A percentile compares a stretch with the other conserved stretches of the same genome.
Conservation (phyloP, 1,140 invertebrate species). For the Papilio helenus region DNA sequence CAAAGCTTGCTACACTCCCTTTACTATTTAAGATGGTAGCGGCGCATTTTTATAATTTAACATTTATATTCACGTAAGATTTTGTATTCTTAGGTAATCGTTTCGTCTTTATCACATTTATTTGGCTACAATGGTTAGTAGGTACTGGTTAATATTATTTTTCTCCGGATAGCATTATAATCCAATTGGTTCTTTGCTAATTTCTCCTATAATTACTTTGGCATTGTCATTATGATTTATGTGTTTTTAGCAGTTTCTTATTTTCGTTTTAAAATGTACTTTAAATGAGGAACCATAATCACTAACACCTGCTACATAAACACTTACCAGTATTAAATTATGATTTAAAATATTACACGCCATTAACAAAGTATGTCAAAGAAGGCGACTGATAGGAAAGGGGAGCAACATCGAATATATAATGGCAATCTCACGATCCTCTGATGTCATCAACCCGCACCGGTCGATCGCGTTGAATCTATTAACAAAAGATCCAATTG, state of each 20-base stretch:
- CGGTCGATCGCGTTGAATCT: conserved; percentile 5
- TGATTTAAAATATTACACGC: not conserved
- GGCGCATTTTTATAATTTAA: not conserved
- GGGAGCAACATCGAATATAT: not conserved
- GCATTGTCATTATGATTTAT: not conserved
- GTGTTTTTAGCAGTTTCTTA: not conserved
- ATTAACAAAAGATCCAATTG: not conserved
- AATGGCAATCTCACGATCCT: not conserved
- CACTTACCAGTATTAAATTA: not conserved
- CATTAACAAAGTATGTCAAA: not conserved
- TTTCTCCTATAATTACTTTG: not conserved
- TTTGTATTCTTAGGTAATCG: not conserved
- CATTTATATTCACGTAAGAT: not conserved
- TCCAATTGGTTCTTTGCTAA: not conserved
- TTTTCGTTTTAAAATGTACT: no score
- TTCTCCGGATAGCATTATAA: not conserved
- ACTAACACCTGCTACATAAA: not conserved
- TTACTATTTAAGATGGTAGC: not conserved
- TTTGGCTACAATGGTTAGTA: not conserved
- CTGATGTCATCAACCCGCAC: conserved; percentile 11
- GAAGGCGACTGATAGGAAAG: not conserved
- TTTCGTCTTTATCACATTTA: not conserved
- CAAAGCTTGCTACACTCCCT: not conserved
- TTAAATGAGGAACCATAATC: not conserved
- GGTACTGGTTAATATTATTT: not conserved